A percentile compares a stretch with the other conserved stretches of the same genome.
Evolutionary conservation across 2,888 invertebrate genomes (phyloP).

Genomic region (Micropterix aruncella): DNA sequence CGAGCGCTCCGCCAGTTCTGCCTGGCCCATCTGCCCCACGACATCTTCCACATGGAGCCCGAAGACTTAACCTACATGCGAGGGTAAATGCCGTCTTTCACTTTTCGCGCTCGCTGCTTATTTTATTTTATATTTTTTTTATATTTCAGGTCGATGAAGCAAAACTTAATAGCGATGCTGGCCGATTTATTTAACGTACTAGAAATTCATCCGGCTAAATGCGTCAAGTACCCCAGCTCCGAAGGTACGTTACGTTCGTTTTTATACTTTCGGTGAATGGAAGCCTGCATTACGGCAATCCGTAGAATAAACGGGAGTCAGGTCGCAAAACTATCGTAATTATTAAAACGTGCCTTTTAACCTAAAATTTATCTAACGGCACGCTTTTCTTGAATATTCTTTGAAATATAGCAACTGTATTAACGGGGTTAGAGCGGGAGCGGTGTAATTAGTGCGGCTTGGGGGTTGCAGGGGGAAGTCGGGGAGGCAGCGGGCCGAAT

Average conservation of each 20-base stretch:
- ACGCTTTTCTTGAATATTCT: no score
- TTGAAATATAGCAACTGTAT: no score
- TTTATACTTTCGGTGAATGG: conserved; percentile 8
- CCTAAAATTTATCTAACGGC: no score
- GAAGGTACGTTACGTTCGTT: conserved; percentile 24
- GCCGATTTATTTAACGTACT: conserved; percentile 89
- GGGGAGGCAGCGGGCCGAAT: conserved; percentile 44
- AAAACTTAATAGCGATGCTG: conserved; percentile 80
- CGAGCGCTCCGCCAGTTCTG: conserved; percentile 82
- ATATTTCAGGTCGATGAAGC: conserved; percentile 77
- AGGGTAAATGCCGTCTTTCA: conserved; percentile 41
- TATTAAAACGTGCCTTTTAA: no score
- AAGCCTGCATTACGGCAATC: conserved; percentile 7
- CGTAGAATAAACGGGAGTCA: no score
- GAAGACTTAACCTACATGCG: conserved; percentile 92
- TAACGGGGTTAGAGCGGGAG: no score
- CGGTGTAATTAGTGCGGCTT: conserved; percentile 8
- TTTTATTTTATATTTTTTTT: no score
- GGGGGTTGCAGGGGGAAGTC: conserved; percentile 19
- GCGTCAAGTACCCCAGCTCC: conserved; percentile 71
- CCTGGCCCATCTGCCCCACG: conserved; percentile 66
- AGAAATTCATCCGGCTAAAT: conserved; percentile 85
- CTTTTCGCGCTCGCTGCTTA: no score
- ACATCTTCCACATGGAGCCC: conserved; percentile 88
- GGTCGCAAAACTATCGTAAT: no score